Evolutionary conservation across 2,113 vertebrate species (phyloP).

Genomic region (Gasterosteus aculeatus): DNA sequence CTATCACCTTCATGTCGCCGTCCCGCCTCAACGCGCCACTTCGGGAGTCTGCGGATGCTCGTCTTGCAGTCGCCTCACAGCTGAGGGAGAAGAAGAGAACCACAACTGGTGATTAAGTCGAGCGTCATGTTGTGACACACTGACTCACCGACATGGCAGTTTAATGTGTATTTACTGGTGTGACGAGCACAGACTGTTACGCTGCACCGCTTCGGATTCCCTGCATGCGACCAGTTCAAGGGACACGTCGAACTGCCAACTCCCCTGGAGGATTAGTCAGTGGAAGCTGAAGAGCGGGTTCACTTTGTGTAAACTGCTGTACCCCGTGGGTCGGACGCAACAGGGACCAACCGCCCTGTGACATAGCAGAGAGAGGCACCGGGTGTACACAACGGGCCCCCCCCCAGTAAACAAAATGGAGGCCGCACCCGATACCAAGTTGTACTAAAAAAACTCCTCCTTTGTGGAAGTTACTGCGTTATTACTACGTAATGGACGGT

Average conservation of each 20-base stretch:
- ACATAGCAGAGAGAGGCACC: too few relatives aligned
- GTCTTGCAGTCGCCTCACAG: slow-evolving; percentile 25
- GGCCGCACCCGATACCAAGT: too few relatives aligned
- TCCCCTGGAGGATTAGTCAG: neutral
- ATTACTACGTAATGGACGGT: too few relatives aligned
- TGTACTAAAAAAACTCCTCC: too few relatives aligned
- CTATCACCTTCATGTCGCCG: slow-evolving; percentile 68
- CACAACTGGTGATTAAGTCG: slow-evolving; percentile 35
- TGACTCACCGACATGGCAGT: slow-evolving; percentile 3
- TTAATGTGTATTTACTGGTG: slow-evolving; percentile 37
- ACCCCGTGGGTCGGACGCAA: too few relatives aligned
- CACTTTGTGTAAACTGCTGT: too few relatives aligned
- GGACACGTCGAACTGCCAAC: neutral
- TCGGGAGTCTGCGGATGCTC: slow-evolving; percentile 20
- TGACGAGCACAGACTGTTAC: neutral
- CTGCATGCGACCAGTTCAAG: neutral
- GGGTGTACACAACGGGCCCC: too few relatives aligned
- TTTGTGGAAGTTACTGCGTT: too few relatives aligned
- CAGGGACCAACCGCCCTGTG: too few relatives aligned
- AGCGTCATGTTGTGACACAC: slow-evolving; percentile 17
- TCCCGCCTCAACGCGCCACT: slow-evolving; percentile 48
- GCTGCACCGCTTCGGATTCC: neutral
- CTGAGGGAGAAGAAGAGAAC: slow-evolving; percentile 28
- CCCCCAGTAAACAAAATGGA: too few relatives aligned
- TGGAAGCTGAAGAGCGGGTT: too few relatives aligned